Base-by-base conservation (phyloP, 2,888 invertebrate genomes). In the Lamellibrachia satsuma region DNA sequence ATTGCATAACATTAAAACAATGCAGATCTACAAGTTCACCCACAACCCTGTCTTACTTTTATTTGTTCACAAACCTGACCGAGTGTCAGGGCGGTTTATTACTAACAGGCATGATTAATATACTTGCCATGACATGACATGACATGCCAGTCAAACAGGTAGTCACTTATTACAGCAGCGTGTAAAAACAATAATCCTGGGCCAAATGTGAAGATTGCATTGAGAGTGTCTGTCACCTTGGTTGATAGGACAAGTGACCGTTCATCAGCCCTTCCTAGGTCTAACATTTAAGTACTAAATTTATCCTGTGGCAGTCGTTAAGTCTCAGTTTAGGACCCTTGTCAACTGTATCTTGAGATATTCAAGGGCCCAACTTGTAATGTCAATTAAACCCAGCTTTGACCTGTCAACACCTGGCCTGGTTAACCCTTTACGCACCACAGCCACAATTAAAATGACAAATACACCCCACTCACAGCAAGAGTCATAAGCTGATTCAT, bases 281-380 rank as follows among this genome's bases (percentile, higher is more conserved):
- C 11, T 22, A 15, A 75, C 75, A 75, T 75, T 75, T 75, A 15
- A 22, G 4, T 15, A 15, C 75, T 75, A 75, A 22, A 75, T 75
- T 75, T 75, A 75, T 22, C 75, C 57, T 1, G 75, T 15, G 75
- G 3, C 15, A 22, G 75, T 75, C 75, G 2, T 75, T 75, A 75
- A 75, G 75, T 75, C 75, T 6, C 15, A 3, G 75, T 15, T 75
- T 75, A 75, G 75, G 75, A 75, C 75, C 75, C 75, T 22, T 11
- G 75, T 75, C 75, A 75, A 75, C 75, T 75, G 75, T 75, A 75
- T 75, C 75, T 75, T 75, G 75, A 75, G 75, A 75, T 15, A 22
- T 15, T 75, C 75, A 75, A 75, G 75, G 75, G 15, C 75, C 75
- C 15, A 75, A 22, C 75, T 75, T 75, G 75, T 75, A 75, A 75